Percentiles rank a stretch among this genome's conserved stretches.
Evolutionary conservation across 2,797 vertebrate genomes (phyloP).

Genomic region (Picus viridis): DNA sequence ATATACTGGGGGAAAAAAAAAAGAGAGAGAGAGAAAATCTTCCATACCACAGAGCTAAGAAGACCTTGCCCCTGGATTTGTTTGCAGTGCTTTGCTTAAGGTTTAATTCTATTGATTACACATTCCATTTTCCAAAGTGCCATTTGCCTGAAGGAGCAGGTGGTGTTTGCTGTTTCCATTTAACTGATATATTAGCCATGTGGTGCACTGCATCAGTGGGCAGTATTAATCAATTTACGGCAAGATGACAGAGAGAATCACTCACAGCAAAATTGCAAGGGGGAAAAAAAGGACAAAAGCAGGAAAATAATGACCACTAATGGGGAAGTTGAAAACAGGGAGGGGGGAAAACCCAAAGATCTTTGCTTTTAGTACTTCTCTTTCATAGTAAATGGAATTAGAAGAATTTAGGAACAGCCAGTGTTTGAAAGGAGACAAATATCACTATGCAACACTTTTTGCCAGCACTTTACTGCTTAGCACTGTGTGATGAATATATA

Average conservation of each 20-base stretch:
- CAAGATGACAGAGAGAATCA: slow-evolving; percentile 85
- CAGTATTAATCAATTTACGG: slow-evolving; percentile 85
- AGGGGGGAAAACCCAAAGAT: background rate
- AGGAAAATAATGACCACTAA: slow-evolving; percentile 78
- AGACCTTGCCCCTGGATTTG: slow-evolving; percentile 76
- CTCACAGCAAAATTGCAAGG: slow-evolving; percentile 79
- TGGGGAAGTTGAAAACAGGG: slow-evolving; percentile 54
- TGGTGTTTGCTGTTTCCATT: slow-evolving; percentile 87
- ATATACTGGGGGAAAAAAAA: background rate
- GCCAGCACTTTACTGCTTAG: background rate
- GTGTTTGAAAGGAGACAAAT: slow-evolving; percentile 47
- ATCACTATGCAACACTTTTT: background rate
- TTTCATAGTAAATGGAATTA: slow-evolving; percentile 56
- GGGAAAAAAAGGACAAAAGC: slow-evolving; percentile 74
- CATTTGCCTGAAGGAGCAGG: slow-evolving; percentile 87
- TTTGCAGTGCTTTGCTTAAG: slow-evolving; percentile 80
- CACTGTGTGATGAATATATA: background rate
- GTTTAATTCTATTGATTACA: slow-evolving; percentile 88
- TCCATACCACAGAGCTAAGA: slow-evolving; percentile 68
- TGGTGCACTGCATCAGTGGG: slow-evolving; percentile 84
- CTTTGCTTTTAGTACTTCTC: slow-evolving; percentile 55
- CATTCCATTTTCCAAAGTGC: slow-evolving; percentile 87
- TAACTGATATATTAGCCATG: slow-evolving; percentile 88
- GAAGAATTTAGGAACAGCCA: slow-evolving; percentile 56
- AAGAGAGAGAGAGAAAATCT: background rate